Evolutionary conservation across 2,113 vertebrate species (phyloP).

Genomic region (Elgaria multicarinata): DNA sequence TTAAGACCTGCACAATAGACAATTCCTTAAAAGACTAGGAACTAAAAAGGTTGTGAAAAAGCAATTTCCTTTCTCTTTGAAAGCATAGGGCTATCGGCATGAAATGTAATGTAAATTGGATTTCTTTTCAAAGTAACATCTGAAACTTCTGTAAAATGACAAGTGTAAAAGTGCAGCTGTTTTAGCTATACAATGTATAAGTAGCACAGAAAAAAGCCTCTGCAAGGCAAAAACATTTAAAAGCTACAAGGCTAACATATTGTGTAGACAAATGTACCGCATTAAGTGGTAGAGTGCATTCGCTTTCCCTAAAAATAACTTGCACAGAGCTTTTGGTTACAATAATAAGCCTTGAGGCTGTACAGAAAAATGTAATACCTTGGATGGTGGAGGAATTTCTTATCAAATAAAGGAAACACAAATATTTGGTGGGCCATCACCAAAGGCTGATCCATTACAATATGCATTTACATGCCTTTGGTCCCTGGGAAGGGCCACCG

Average conservation of each 20-base stretch:
- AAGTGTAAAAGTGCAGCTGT: neutral
- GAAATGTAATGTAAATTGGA: neutral
- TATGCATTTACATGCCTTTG: neutral
- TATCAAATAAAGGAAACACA: neutral
- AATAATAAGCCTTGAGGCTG: neutral
- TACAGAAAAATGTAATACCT: neutral
- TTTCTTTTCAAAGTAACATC: neutral
- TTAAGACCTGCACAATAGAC: neutral
- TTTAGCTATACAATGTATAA: neutral
- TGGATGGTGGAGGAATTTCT: neutral
- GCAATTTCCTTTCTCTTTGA: slow-evolving; percentile 3
- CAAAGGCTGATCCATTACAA: neutral
- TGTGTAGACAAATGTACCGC: neutral
- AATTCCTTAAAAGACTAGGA: neutral
- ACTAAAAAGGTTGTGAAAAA: neutral
- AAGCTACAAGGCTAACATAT: neutral
- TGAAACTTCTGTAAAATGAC: neutral
- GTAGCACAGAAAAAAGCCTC: rapidly evolving
- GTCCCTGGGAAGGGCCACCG: too few relatives aligned
- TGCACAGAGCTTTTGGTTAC: neutral
- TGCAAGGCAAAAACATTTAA: neutral
- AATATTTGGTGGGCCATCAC: neutral
- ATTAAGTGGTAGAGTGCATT: neutral
- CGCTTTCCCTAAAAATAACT: neutral
- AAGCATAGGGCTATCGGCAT: neutral